These are phyloP conservation scores for Xestia sexstrigata DNA, from an alignment of 2,888 invertebrate species.

Conservation along the genomic window DNA sequence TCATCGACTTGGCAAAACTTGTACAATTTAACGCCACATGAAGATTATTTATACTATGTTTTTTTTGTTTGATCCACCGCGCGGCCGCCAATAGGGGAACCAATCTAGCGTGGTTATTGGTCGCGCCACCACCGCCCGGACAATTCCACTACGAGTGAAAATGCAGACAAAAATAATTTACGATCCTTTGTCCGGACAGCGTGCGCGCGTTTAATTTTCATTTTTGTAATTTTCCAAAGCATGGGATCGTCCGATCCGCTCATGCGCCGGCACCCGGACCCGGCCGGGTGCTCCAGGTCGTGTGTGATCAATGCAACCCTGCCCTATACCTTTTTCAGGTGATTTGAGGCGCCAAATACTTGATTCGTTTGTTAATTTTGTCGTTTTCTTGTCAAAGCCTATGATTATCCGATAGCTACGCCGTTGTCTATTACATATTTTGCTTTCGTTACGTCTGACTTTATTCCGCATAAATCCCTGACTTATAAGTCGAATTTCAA, in stretches of 20 bases:
- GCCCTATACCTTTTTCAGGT: conserved; percentile 69
- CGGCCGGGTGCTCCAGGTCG: conserved; percentile 66
- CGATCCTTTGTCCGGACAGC: conserved; percentile 35
- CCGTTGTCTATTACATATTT: conserved; percentile 79
- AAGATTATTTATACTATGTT: conserved; percentile 65
- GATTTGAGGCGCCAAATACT: conserved; percentile 77
- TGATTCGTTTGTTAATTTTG: conserved; percentile 74
- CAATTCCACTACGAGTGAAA: conserved; percentile 49
- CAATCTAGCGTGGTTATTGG: conserved; percentile 73
- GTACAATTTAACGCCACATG: conserved; percentile 65
- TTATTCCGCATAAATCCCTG: conserved; percentile 85
- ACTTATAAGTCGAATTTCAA: conserved; percentile 84
- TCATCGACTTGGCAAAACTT: conserved; percentile 65
- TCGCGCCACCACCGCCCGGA: conserved; percentile 59
- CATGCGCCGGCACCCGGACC: conserved; percentile 69
- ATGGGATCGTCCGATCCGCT: conserved; percentile 68
- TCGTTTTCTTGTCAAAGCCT: conserved; percentile 81
- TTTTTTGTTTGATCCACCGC: conserved; percentile 70
- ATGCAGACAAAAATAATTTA: conserved; percentile 56
- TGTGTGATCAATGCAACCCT: conserved; percentile 67
- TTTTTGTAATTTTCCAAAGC: conserved; percentile 70
- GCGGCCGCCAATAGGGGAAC: conserved; percentile 70
- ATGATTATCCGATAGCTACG: conserved; percentile 81
- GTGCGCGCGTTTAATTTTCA: conserved; percentile 51
- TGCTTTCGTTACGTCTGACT: conserved; percentile 84